Conservation (phyloP, 2,797 vertebrate species). For the Acrossocheilus fasciatus region DNA sequence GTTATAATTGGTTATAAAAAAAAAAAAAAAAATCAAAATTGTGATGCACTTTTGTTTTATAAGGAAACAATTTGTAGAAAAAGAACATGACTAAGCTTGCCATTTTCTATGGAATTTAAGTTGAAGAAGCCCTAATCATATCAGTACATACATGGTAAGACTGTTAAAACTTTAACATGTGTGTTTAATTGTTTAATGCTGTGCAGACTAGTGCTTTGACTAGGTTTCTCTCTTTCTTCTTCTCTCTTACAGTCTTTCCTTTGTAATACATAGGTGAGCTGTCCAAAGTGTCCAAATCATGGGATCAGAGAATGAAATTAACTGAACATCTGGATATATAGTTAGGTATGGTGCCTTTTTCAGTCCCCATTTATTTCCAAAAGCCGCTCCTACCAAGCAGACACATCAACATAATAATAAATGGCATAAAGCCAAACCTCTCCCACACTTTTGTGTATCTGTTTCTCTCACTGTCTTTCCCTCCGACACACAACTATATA, state of each 20-base stretch:
- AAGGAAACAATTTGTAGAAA: background rate
- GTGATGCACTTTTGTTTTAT: background rate
- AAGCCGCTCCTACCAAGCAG: background rate
- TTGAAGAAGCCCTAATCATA: background rate
- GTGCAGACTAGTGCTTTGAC: background rate
- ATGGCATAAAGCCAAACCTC: slow-evolving; percentile 29
- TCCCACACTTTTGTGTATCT: slow-evolving; percentile 16
- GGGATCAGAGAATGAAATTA: slow-evolving; percentile 69
- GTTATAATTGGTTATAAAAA: background rate
- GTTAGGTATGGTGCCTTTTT: slow-evolving; percentile 63
- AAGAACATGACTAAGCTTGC: background rate
- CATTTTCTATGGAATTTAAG: background rate
- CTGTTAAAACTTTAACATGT: background rate
- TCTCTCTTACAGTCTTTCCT: slow-evolving; percentile 12
- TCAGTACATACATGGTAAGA: background rate
- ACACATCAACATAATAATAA: slow-evolving; percentile 55
- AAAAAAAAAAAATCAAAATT: background rate
- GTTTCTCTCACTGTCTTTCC: slow-evolving; percentile 13
- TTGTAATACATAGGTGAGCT: background rate
- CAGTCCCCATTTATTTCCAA: slow-evolving; percentile 16
- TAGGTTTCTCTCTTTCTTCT: slow-evolving; percentile 30
- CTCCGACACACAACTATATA: slow-evolving; percentile 22
- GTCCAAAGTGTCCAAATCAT: slow-evolving; percentile 38
- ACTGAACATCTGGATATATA: slow-evolving; percentile 72
- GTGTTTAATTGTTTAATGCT: background rate